phyloP scores from a whole-genome alignment of 2,888 invertebrate species.

The Nephrocerus scutellatus region DNA sequence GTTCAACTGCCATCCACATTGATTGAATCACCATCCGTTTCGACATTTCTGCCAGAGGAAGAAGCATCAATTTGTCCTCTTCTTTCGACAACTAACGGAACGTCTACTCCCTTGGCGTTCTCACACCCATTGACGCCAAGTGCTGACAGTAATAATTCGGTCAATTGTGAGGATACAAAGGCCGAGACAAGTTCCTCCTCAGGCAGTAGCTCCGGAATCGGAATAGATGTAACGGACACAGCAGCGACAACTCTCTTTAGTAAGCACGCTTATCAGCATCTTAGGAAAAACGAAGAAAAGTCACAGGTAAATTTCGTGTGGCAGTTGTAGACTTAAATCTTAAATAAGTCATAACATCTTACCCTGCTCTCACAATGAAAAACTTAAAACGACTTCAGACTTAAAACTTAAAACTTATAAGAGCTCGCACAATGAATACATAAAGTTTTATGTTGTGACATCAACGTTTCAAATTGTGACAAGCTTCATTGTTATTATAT shows the following conservation, averaged over 20 bases:
- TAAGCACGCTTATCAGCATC: slow-evolving; percentile 41
- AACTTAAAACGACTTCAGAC: too few relatives aligned
- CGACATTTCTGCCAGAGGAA: slow-evolving; percentile 51
- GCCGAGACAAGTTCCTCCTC: slow-evolving; percentile 43
- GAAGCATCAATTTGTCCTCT: slow-evolving; percentile 62
- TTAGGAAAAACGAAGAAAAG: slow-evolving; percentile 34
- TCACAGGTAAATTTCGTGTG: slow-evolving; percentile 37
- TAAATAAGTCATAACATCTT: too few relatives aligned
- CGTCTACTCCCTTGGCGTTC: slow-evolving; percentile 54
- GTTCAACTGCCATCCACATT: slow-evolving; percentile 39
- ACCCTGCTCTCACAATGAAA: too few relatives aligned
- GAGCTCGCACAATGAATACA: too few relatives aligned
- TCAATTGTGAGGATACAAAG: too few relatives aligned
- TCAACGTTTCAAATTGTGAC: too few relatives aligned
- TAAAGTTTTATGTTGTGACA: too few relatives aligned
- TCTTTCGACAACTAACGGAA: slow-evolving; percentile 51
- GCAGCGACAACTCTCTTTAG: slow-evolving; percentile 36
- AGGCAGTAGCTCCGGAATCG: slow-evolving; percentile 42
- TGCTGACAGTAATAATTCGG: slow-evolving; percentile 46
- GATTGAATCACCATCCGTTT: slow-evolving; percentile 42
- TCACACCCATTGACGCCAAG: slow-evolving; percentile 56
- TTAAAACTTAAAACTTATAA: too few relatives aligned
- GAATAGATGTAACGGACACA: slow-evolving; percentile 38
- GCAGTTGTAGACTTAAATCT: too few relatives aligned
- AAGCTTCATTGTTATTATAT: too few relatives aligned